These are phyloP conservation scores for Laticauda laticaudata DNA, from an alignment of 2,113 vertebrate genomes.

Conservation along the genomic window DNA sequence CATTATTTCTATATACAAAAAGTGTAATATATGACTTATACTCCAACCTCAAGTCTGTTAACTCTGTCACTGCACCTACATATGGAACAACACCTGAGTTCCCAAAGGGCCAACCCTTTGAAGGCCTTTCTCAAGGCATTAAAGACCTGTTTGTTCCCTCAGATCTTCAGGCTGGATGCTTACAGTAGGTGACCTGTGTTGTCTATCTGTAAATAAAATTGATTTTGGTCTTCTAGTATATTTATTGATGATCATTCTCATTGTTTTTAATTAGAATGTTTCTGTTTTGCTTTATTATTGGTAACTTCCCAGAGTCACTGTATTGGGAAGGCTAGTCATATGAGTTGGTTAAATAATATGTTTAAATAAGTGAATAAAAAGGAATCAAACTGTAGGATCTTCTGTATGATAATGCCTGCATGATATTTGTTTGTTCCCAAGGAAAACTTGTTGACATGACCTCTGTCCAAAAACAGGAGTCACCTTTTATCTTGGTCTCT, in stretches of 20 bases:
- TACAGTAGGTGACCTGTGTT: not conserved
- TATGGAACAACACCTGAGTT: not conserved
- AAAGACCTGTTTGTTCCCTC: not conserved
- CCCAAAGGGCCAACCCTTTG: not conserved
- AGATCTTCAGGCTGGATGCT: not conserved
- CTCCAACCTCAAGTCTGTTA: not conserved
- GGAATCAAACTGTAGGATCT: not conserved
- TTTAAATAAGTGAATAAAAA: not conserved
- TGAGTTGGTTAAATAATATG: not conserved
- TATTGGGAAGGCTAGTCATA: not conserved
- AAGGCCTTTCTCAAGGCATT: not conserved
- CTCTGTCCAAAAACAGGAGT: not conserved
- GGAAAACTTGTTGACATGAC: not conserved
- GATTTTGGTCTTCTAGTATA: not conserved
- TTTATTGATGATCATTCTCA: not conserved
- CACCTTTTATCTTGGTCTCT: not conserved
- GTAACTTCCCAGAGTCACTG: not conserved
- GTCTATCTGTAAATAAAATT: not conserved
- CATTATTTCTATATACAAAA: not conserved
- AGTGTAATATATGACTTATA: not conserved
- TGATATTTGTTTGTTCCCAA: not conserved
- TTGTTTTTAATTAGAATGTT: not conserved
- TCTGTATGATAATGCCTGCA: not conserved
- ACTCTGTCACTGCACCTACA: not conserved
- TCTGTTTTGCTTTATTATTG: not conserved